Conservation (phyloP, 2,113 vertebrate species). For the Antennarius striatus region DNA sequence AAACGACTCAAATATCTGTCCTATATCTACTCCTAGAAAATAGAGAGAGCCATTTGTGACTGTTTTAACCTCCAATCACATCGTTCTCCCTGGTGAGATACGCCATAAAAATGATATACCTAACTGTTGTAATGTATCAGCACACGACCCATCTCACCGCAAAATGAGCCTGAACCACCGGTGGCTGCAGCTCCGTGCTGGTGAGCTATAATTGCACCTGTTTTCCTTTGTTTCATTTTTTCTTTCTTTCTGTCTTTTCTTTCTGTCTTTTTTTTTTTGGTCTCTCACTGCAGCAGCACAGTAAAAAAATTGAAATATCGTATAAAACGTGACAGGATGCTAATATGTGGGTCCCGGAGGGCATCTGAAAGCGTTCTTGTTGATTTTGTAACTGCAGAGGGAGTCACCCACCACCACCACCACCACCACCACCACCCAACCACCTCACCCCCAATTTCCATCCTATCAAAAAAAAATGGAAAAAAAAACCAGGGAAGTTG, state of each 20-base stretch:
- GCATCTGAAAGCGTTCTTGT: constrained; percentile 71
- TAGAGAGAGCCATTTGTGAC: constrained; percentile 61
- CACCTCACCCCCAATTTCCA: constrained; percentile 44
- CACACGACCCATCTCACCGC: constrained; percentile 60
- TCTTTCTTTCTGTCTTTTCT: constrained; percentile 48
- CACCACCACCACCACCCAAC: too few species aligned
- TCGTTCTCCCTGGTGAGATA: constrained; percentile 65
- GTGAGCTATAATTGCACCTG: constrained; percentile 76
- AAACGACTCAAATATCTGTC: constrained; percentile 72
- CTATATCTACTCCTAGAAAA: constrained; percentile 69
- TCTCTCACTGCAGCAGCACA: constrained; percentile 56
- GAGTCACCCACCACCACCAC: constrained; percentile 15
- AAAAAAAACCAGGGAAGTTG: constrained; percentile 31
- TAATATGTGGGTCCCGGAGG: constrained; percentile 77
- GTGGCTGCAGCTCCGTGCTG: constrained; percentile 54
- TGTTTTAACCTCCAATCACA: constrained; percentile 68
- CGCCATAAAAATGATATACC: constrained; percentile 70
- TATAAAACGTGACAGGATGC: constrained; percentile 77
- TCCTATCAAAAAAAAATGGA: constrained; percentile 29
- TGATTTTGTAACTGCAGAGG: constrained; percentile 73
- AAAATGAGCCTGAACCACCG: constrained; percentile 67
- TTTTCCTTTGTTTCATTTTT: constrained; percentile 52
- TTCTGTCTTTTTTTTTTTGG: constrained; percentile 49
- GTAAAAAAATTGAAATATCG: constrained; percentile 78
- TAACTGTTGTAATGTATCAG: constrained; percentile 58